A percentile compares a stretch with the other conserved stretches of the same genome.
phyloP scores from a whole-genome alignment of 2,888 invertebrate genomes.

The Pocota personata region DNA sequence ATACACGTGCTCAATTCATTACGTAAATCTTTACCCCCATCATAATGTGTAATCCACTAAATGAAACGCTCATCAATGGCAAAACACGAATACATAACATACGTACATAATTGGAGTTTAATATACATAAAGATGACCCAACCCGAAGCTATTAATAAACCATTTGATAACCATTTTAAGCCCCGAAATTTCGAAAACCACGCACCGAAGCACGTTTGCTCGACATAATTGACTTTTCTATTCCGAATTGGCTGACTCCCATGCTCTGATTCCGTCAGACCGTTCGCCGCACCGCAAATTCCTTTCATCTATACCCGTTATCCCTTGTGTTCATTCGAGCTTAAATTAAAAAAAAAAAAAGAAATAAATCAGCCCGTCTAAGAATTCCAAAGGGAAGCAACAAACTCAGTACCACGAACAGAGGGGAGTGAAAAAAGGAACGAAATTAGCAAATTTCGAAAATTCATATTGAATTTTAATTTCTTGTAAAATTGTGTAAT shows the following conservation, averaged over 20 bases:
- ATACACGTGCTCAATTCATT: background rate
- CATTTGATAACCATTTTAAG: slow-evolving; percentile 3
- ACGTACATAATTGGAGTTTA: background rate
- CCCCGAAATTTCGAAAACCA: background rate
- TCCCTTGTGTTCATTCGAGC: slow-evolving; percentile 32
- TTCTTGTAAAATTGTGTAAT: slow-evolving; percentile 16
- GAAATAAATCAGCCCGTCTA: slow-evolving; percentile 32
- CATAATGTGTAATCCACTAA: background rate
- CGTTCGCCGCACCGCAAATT: background rate
- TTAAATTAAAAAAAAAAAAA: slow-evolving; percentile 3
- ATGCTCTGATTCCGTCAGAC: background rate
- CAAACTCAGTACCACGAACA: background rate
- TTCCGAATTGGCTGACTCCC: background rate
- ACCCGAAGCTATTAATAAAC: slow-evolving; percentile 6
- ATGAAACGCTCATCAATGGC: background rate
- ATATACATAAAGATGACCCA: background rate
- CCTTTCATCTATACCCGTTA: slow-evolving; percentile 4
- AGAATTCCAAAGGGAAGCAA: background rate
- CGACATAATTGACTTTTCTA: slow-evolving; percentile 47
- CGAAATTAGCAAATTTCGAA: slow-evolving; percentile 36
- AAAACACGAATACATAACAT: background rate
- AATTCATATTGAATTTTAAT: slow-evolving; percentile 48
- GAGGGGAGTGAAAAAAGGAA: background rate
- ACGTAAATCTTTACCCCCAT: background rate
- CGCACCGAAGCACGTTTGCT: slow-evolving; percentile 25